Base-by-base conservation (phyloP, 37 sponge, comb jelly and placozoan genomes). In the Amphimedon queenslandica region DNA sequence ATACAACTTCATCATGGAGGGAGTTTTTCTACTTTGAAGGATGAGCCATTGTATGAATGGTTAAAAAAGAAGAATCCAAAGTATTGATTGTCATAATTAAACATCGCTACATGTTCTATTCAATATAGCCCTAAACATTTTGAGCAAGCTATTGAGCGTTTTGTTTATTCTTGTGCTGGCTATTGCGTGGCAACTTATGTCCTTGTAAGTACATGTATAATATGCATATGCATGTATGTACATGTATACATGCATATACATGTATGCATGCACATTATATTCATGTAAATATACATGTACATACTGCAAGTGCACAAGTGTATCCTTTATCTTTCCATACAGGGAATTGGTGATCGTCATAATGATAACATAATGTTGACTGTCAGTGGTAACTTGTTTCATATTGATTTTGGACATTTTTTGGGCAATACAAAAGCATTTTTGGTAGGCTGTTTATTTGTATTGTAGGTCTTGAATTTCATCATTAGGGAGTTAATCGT, bases 351-450 rank as follows among this genome's bases (percentile, higher is more conserved):
- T 37, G 95, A 94, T 74, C 84, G 95, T 33, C 95, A 94, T 55
- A 94, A 94, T 63, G 95, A 94, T 84, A 94, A 94, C 77, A 86
- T 94, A 64, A 90, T 94, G 91, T 87, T 97, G 34, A 90, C 94
- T 60, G 78, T 80, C 20, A 77, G 76, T 36, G 98, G 98, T 0
- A 91, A 88, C 73, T 89, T 93, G 63, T 93, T 97, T 58, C 98
- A 97, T 72, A 97, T 97, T 40, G 98, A 97, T 72, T 97, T 97
- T 85, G 98, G 98, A 32, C 98, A 97, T 63, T 97, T 97, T 71
- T 85, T 97, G 3, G 98, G 98, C 2, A 88, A 97, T 76, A 88
- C 69, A 35, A 97, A 97, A 72, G 64, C 73, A 28, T 79, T 84
- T 57, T 42, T 84, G 76, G 84, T 84, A 70, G 25, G 72, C 16